Conservation (phyloP, 2,797 vertebrate species). For the Cyprinella venusta region DNA sequence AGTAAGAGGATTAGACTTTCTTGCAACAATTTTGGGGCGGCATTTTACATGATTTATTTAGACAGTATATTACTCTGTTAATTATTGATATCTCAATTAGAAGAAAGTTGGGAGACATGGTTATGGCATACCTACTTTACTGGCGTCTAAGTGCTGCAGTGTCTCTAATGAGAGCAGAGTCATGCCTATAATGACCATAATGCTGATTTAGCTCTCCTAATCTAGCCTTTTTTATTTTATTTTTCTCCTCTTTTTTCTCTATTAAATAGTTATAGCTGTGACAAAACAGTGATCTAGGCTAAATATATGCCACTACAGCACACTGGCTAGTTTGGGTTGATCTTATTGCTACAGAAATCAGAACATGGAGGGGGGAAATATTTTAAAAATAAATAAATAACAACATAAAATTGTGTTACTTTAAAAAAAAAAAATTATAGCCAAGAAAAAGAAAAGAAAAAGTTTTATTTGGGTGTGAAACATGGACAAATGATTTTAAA, state of each 20-base stretch:
- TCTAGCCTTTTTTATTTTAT: not conserved
- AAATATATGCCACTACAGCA: not conserved
- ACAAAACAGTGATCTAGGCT: not conserved
- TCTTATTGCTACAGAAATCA: not conserved
- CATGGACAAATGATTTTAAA: not conserved
- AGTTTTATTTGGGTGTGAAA: not conserved
- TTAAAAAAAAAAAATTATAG: too few relatives aligned
- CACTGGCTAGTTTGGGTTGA: not conserved
- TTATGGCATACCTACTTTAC: conserved; percentile 61
- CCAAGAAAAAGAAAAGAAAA: not conserved
- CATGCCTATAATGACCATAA: conserved; percentile 31
- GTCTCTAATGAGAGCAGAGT: conserved; percentile 31
- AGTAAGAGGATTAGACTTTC: conserved; percentile 50
- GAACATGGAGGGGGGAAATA: not conserved
- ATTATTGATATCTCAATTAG: conserved; percentile 86
- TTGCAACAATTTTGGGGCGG: conserved; percentile 43
- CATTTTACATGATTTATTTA: conserved; percentile 80
- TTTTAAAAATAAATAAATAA: not conserved
- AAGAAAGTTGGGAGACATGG: conserved; percentile 75
- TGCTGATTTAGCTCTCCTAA: conserved; percentile 39
- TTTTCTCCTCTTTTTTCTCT: not conserved
- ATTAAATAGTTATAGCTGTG: conserved; percentile 17
- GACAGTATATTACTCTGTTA: conserved; percentile 81
- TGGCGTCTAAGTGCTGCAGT: conserved; percentile 59
- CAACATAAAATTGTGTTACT: too few relatives aligned